Base-by-base conservation (phyloP, 2,888 invertebrate species). In the Apotomis betuletana region DNA sequence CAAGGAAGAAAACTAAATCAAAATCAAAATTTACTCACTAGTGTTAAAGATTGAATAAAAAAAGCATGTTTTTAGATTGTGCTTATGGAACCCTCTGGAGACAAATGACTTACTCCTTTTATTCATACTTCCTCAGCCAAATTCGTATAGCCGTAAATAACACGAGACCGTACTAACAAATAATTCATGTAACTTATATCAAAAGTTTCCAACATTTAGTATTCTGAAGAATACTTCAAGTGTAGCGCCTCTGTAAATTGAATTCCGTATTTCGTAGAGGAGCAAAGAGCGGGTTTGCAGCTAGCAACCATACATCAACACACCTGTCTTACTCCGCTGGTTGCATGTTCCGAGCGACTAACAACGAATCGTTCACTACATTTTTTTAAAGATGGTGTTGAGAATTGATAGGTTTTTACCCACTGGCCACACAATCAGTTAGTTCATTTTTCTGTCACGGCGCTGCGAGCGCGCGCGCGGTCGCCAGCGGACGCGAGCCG, bases 251-350 rank as follows among this genome's bases (percentile, higher is more conserved):
- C 61, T 54, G 70, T 71, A 75, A 77, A 78, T 79, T 78, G 79
- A 77, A 78, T 78, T 74, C 73, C 74, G 75, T 76, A 76, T 78
- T 77, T 74, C 69, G 75, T 72, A 73, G 74, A 72, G 73, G 77
- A 79, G 81, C 81, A 80, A 79, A 81, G 83, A 80, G 78, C 62
- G 55, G 54, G 61, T 44, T 8, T 57, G 57, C 81, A 77, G 79
- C 80, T 80, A 80, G 77, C 76, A 77, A 74, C 79, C 79, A 80
- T 86, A 82, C 78, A 83, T 87, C 86, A 87, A 77, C 74, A 76
- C 80, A 84, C 83, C 83, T 86, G 86, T 81, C 84, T 81, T 74
- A 68, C 73, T 71, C 54, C 75, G 68, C 67, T 70, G 62, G 55
- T 49, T 67, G 61, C 55, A 67, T 51, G 57, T 57, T 41, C 8